Base-by-base conservation (phyloP, 1,140 invertebrate genomes). In the Bombus vancouverensis region DNA sequence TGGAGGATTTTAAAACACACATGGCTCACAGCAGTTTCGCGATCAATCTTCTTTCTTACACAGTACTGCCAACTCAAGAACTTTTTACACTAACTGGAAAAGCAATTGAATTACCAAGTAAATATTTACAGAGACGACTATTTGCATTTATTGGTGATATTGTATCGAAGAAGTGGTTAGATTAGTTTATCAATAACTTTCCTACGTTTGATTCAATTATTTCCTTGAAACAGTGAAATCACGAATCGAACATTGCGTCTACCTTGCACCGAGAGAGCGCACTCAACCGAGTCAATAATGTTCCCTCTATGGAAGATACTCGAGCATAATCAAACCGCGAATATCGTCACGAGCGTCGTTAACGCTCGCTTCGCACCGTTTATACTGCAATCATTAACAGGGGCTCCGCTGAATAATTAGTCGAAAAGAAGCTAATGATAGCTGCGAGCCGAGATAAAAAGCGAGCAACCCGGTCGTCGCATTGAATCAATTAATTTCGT, bases 401-500 rank as follows among this genome's bases (percentile, higher is more conserved):
- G 44, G 42, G 32, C 5, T 13, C 34, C 44, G 65, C 28, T 80
- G 78, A 88, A 88, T 88, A 85, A 87, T 79, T 73, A 70, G 74
- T 83, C 59, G 83, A 68, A 77, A 83, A 89, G 73, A 80, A 88
- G 84, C 78, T 76, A 85, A 72, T 80, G 83, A 77, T 83, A 62
- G 72, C 74, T 74, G 59, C 53, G 74, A 65, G 28, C 22, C 59
- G 47, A 74, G 84, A 70, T 86, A 88, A 88, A 89, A 88, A 88
- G 65, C 47, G 53, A 78, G 44, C 68, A 78, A 86, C 83, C 70
- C 71, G 79, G 25, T 39, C 78, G 70, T 88, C 65, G 32, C 32
- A 13, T 66, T 65, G 81, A 89, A 89, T 89, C 88, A 88, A 85
- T 85, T 89, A 88, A 81, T 85, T 88, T 78, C 74, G 75, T 81